Evolutionary conservation across 2,888 invertebrate genomes (phyloP), one percentile per base, ranked within the genome.

Genomic region (Melangyna quadrimaculata): DNA sequence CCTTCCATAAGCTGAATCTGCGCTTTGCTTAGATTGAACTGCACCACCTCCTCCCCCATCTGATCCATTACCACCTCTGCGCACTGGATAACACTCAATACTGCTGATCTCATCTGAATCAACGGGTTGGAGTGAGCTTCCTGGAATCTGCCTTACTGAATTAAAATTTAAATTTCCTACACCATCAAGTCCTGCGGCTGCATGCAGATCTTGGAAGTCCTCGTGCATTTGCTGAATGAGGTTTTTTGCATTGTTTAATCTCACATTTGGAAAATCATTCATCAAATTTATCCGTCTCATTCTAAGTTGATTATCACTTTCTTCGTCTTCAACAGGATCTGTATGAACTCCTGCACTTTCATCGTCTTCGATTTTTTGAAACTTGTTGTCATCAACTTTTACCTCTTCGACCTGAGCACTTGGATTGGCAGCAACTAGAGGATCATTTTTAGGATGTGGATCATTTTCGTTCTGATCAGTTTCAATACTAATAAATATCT

Each of bases 1-100:
- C 97, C 97, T 97, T 94, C 96, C 96, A 93, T 97, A 97, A 72
- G 97, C 97, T 32, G 97, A 97, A 92, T 97, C 97, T 32, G 94
- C 94, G 82, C 92, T 92, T 8, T 91, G 89, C 84, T 92, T 92
- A 5, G 92, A 90, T 79, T 86, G 80, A 67, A 89, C 89, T 9
- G 59, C 43, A 72, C 51, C 71, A 63, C 78, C 37, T 9, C 48
- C 37, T 29, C 89, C 1, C 89, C 90, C 17, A 19, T 88, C 88
- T 8, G 88, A 89, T 32, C 89, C 83, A 37, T 69, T 77, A 29
- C 57, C 69, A 55, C 77, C 45, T 51, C 69, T 57, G 12, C 43
- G 80, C 65, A 91, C 88, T 37, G 91, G 90, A 89, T 90, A 91
- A 45, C 90, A 90, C 83, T 92, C 92, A 24, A 91, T 87, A 72